A percentile compares a stretch with the other conserved stretches of the same genome.
phyloP scores from a whole-genome alignment of 2,113 vertebrate genomes.

The Megaceryle torquata region DNA sequence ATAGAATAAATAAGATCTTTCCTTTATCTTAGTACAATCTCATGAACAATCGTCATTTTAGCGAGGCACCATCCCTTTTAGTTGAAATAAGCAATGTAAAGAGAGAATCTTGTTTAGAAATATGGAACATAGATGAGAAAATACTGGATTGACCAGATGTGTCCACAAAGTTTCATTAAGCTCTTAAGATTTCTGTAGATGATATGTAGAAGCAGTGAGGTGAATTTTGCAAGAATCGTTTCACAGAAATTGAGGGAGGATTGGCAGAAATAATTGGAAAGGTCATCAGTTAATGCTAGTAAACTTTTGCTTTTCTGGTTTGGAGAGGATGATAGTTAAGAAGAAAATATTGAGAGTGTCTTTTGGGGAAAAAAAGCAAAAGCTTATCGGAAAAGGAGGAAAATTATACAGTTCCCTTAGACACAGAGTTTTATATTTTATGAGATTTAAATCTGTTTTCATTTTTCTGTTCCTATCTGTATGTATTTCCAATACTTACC shows the following conservation, averaged over 20 bases:
- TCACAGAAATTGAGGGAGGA: not conserved
- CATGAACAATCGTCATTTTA: not conserved
- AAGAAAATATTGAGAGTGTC: not conserved
- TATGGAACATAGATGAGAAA: not conserved
- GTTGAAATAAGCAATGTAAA: not conserved
- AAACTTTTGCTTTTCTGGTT: not conserved
- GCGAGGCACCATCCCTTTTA: not conserved
- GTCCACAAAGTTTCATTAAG: not conserved
- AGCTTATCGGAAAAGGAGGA: not conserved
- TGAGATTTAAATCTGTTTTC: not conserved
- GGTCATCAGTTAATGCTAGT: not conserved
- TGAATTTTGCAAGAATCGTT: not conserved
- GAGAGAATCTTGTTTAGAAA: not conserved
- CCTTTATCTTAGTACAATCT: not conserved
- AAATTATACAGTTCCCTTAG: not conserved
- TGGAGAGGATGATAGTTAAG: not conserved
- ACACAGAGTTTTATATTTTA: not conserved
- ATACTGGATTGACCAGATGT: not conserved
- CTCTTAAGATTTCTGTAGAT: not conserved
- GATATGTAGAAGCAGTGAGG: not conserved
- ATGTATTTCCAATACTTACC: not conserved
- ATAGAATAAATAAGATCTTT: not conserved
- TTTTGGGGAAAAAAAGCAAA: not conserved
- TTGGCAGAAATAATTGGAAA: not conserved
- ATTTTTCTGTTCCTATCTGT: not conserved